phyloP scores from a whole-genome alignment of 2,888 invertebrate genomes.

The Papilio demoleus region DNA sequence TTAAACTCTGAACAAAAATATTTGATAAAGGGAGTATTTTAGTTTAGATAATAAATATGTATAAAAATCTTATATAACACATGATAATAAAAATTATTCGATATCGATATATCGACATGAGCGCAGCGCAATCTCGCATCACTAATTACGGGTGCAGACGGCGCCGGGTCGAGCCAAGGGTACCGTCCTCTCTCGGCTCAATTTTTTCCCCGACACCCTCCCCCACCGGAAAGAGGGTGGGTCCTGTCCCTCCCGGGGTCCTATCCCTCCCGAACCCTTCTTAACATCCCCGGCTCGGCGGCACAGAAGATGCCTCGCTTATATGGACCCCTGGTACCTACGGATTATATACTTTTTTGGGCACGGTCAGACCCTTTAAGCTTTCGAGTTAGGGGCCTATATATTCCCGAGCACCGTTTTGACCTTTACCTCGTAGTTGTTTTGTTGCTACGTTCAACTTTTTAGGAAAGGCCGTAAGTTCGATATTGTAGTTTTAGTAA shows the following conservation, averaged over 20 bases:
- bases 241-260: conserved; percentile 73
- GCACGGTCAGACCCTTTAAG: conserved; percentile 79
- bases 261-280: conserved; percentile 79
- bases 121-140: conserved; percentile 67
- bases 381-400: conserved; percentile 74
- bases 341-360: conserved; percentile 82
- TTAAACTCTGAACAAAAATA: not conserved
- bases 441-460: conserved; percentile 63
- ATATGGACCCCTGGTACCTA: conserved; percentile 77
- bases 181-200: conserved; percentile 76
- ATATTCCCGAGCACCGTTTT: conserved; percentile 72
- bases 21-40: not conserved
- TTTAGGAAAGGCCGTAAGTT: conserved; percentile 38
- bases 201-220: conserved; percentile 74
- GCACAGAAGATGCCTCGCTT: conserved; percentile 77
- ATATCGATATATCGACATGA: conserved; percentile 59
- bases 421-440: conserved; percentile 64
- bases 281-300: conserved; percentile 81
- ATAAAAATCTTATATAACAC: not conserved
- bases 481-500: conserved; percentile 42
- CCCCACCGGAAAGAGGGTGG: conserved; percentile 70
- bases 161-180: conserved; percentile 79
- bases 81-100: not conserved
- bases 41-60: too few species aligned
- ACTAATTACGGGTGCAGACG: conserved; percentile 81